These are phyloP conservation scores for Cephonodes hylas DNA, from an alignment of 2,888 invertebrate genomes.

Conservation along the genomic window DNA sequence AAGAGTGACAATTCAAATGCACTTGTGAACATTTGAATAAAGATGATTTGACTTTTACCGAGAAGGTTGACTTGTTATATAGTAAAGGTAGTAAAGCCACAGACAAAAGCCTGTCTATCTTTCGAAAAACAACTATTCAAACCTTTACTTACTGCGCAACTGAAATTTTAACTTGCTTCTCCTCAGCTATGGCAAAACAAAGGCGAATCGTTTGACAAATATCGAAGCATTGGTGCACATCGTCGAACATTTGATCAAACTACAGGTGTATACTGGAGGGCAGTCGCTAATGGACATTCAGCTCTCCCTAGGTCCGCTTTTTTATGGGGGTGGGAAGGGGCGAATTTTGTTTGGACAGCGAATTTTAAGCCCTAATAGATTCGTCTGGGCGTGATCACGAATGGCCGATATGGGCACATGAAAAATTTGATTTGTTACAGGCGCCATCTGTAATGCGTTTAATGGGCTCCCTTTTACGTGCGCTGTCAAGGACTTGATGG, in stretches of 20 bases:
- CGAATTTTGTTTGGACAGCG: constrained; percentile 26
- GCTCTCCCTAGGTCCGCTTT: constrained; percentile 21
- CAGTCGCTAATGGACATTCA: constrained; percentile 30
- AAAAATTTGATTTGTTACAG: not conserved
- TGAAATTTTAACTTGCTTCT: too few relatives aligned
- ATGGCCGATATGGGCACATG: not conserved
- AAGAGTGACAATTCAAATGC: too few relatives aligned
- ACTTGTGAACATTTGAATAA: too few relatives aligned
- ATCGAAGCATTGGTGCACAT: not conserved
- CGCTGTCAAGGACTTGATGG: not conserved
- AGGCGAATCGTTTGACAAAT: not conserved
- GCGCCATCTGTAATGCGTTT: not conserved
- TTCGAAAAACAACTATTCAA: too few relatives aligned
- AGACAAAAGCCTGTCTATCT: too few relatives aligned
- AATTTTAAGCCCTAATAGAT: constrained; percentile 29
- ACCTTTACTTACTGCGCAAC: too few relatives aligned
- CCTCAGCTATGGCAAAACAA: too few relatives aligned
- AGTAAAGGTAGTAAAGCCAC: too few relatives aligned
- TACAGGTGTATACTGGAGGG: constrained; percentile 3
- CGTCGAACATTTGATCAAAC: constrained; percentile 1
- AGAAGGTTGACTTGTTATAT: too few relatives aligned
- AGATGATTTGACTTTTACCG: too few relatives aligned
- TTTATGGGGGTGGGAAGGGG: constrained; percentile 17
- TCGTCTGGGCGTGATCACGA: constrained; percentile 19
- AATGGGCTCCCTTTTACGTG: not conserved